Evolutionary conservation across 2,888 invertebrate genomes (phyloP), one percentile per base, ranked within the genome.

Genomic region (Catocala nupta): DNA sequence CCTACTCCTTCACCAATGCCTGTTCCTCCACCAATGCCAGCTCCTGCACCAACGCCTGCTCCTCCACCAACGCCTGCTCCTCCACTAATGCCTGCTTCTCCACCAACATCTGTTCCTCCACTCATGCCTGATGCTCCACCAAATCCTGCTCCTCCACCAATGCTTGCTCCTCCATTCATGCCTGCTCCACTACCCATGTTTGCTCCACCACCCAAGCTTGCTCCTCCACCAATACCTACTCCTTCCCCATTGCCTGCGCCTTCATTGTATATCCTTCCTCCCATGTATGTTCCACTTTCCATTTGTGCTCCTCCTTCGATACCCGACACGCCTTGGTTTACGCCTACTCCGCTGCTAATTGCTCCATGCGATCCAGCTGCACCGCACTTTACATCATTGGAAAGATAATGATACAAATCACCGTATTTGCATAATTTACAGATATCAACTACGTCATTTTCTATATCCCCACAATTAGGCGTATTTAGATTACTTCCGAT

Each of bases 371-470:
- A 39, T 39, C 36, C 36, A 9, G 36, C 36, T 39, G 36, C 9
- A 2, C 9, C 36, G 36, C 36, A 39, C 4, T 7, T 8, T 39
- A 39, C 36, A 0, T 13, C 25, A 25, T 45, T 45, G 11, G 45
- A 7, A 12, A 48, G 10, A 10, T 25, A 16, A 9, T 25, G 50
- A 12, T 12, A 36, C 42, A 52, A 12, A 8, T 12, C 8, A 16
- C 42, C 52, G 39, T 52, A 39, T 42, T 52, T 52, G 42, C 52
- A 52, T 16, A 39, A 52, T 1, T 43, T 16, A 16, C 42, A 52
- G 6, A 42, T 52, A 11, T 52, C 16, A 52, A 42, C 42, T 42
- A 13, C 13, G 3, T 4, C 7, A 12, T 8, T 13, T 42, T 52
- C 42, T 42, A 10, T 6, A 42, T 42, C 8, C 5, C 5, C 12